Base-by-base conservation (phyloP, 2,888 invertebrate genomes). In the Drosophila hamatofila region DNA sequence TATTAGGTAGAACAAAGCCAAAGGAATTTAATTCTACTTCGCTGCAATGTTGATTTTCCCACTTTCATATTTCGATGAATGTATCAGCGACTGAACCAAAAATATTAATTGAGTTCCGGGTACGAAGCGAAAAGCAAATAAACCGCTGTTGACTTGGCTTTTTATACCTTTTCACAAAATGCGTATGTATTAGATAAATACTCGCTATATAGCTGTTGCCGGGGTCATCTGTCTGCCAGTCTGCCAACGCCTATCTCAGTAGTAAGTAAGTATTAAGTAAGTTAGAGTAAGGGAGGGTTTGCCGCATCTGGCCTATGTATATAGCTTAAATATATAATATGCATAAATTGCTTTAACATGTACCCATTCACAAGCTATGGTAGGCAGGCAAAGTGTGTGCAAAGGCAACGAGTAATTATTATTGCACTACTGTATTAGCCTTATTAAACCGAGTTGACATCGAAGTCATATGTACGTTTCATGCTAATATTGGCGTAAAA, bases 21-120 rank as follows among this genome's bases (percentile, higher is more conserved):
- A 49, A 14, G 7, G 12, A 30, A 30, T 27, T 9, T n/a, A 27
- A 71, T 78, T 71, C 71, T 58, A 61, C 73, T 75, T 71, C 64
- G 39, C 61, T 44, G n/a, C 21, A 61, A 52, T 68, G 54, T 66
- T 72, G 65, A 30, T 71, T 74, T 84, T 72, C 76, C 81, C 79
- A 64, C 64, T 58, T 78, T 81, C 68, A 76, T 78, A 78, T 65
- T 76, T 49, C 65, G 44, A 67, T 71, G 73, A 81, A 80, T 78
- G 75, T 64, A 68, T 59, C 61, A 60, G 58, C 37, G 68, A 48
- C 61, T 67, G 61, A 61, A 75, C 68, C 71, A 63, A 66, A 80
- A 78, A 73, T 71, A 71, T 44, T 72, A 78, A 80, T 80, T 75
- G 44, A 9, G 27, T 30, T 49, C 33, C 49, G 11, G 21, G 7